Evolutionary conservation across 1,140 invertebrate species (phyloP).

Genomic region (Nylanderia fulva): DNA sequence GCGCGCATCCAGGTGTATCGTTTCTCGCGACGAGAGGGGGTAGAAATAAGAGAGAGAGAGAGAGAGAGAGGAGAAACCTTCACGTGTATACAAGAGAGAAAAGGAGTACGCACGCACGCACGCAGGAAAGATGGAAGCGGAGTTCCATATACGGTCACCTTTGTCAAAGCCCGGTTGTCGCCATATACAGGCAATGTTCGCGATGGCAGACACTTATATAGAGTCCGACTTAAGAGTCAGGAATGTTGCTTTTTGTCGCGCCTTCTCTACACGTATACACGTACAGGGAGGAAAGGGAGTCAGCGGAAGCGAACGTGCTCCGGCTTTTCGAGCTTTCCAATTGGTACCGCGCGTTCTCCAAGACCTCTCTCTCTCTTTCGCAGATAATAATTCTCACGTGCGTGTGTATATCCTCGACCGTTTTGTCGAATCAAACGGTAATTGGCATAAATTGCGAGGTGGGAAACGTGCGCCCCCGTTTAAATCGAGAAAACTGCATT

Average conservation of each 20-base stretch:
- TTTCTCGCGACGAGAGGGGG: not conserved
- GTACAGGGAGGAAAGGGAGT: constrained; percentile 72
- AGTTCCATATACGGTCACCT: constrained; percentile 84
- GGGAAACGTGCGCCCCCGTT: not conserved
- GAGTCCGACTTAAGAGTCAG: constrained; percentile 83
- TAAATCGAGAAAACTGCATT: not conserved
- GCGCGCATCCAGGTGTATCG: constrained; percentile 55
- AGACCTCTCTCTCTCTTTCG: not conserved
- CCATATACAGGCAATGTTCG: constrained; percentile 85
- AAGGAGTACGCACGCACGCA: constrained; percentile 71
- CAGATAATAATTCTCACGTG: not conserved
- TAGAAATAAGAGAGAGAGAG: not conserved
- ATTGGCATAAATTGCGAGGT: not conserved
- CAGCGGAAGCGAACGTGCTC: constrained; percentile 67
- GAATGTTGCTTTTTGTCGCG: constrained; percentile 83
- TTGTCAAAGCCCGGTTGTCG: constrained; percentile 84
- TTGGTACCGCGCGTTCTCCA: not conserved
- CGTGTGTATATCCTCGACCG: not conserved
- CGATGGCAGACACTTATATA: constrained; percentile 83
- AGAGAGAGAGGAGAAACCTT: constrained; percentile 12
- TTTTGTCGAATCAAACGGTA: not conserved
- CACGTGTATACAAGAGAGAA: not conserved
- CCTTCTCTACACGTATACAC: constrained; percentile 77
- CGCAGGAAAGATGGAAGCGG: constrained; percentile 82
- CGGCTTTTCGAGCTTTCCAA: constrained; percentile 59